These are phyloP conservation scores for Metallyticus violacea DNA, from an alignment of 2,888 invertebrate genomes.

Conservation along the genomic window DNA sequence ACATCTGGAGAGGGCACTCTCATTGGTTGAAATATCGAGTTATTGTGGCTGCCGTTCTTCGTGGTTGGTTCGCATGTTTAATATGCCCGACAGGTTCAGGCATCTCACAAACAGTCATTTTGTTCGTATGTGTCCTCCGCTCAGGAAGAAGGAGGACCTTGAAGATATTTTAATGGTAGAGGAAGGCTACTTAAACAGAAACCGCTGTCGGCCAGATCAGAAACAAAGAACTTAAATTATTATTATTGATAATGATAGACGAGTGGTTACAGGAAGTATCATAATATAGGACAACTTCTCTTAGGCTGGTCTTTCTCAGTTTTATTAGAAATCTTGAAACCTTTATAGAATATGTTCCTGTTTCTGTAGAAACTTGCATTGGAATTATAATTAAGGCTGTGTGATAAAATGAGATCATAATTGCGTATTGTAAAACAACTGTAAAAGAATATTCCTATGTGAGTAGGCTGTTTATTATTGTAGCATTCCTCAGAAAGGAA, in stretches of 20 bases:
- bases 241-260: not conserved
- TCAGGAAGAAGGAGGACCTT: not conserved
- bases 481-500: too few species aligned
- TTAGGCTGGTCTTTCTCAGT: not conserved
- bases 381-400: not conserved
- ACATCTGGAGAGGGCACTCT: not conserved
- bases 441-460: too few species aligned
- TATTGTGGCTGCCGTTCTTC: too few species aligned
- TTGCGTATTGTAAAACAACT: too few species aligned
- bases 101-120: not conserved
- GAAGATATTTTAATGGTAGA: not conserved
- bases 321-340: not conserved
- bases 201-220: not conserved
- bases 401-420: too few species aligned
- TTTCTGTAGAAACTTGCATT: not conserved
- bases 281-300: not conserved
- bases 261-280: not conserved
- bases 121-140: not conserved
- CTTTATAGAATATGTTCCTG: not conserved
- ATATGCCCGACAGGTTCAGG: not conserved
- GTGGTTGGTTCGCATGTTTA: conserved; percentile 2
- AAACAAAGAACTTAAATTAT: not conserved
- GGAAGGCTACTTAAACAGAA: not conserved
- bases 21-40: not conserved
- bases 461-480: too few species aligned